Evolutionary conservation across 2,797 vertebrate genomes (phyloP).

Genomic region (Syndactyla subalaris): DNA sequence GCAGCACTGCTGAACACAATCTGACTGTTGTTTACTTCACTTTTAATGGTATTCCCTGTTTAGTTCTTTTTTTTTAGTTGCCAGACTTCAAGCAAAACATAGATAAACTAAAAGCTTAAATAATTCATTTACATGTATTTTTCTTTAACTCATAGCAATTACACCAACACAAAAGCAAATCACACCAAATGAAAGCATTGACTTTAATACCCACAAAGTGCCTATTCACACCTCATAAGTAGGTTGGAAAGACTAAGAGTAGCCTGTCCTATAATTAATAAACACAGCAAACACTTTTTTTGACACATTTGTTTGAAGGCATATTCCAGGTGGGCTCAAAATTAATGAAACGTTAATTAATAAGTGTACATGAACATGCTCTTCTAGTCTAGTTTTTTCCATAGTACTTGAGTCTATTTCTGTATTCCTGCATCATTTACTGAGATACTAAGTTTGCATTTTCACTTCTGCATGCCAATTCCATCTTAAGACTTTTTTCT

Average conservation of each 20-base stretch:
- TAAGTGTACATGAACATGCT: background rate
- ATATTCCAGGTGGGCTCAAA: conserved; percentile 19
- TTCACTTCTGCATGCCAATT: conserved; percentile 62
- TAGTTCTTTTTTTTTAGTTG: background rate
- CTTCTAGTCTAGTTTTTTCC: background rate
- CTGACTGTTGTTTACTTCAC: background rate
- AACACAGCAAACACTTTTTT: background rate
- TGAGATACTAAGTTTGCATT: conserved; percentile 51
- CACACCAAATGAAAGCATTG: background rate
- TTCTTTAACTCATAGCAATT: background rate
- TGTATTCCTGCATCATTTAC: conserved; percentile 28
- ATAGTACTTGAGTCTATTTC: background rate
- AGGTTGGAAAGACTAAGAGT: background rate
- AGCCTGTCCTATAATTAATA: background rate
- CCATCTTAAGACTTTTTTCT: conserved; percentile 38
- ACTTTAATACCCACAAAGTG: background rate
- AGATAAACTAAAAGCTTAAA: background rate
- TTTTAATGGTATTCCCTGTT: background rate
- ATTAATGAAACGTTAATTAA: conserved; percentile 39
- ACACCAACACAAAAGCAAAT: background rate
- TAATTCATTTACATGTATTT: background rate
- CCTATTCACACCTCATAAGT: background rate
- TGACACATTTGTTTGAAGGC: background rate
- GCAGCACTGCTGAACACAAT: background rate
- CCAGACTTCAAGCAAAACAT: background rate